Conservation (phyloP, 1,140 invertebrate genomes). For the Brachionus sp. region DNA sequence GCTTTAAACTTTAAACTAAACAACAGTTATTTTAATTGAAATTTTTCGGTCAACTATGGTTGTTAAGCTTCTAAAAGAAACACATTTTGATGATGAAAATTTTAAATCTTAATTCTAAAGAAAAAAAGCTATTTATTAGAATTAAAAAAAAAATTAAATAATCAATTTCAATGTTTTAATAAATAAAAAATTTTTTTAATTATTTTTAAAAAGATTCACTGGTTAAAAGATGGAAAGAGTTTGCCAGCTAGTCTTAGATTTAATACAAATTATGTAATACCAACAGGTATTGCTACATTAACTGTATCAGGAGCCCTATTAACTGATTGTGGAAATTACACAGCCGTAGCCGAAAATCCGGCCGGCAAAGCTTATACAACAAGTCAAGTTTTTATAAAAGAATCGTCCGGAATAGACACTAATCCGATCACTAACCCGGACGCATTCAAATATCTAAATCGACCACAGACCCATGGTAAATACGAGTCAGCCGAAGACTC, state of each 20-base stretch:
- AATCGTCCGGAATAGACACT: slow-evolving; percentile 18
- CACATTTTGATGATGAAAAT: too few species aligned
- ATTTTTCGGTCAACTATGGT: too few species aligned
- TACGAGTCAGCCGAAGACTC: slow-evolving; percentile 41
- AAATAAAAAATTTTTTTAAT: too few species aligned
- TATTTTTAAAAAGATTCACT: not conserved
- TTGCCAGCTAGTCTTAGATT: slow-evolving; percentile 7
- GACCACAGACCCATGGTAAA: not conserved
- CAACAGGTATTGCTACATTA: not conserved
- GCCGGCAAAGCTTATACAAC: slow-evolving; percentile 34
- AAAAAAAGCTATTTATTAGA: too few species aligned
- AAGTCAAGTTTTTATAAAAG: slow-evolving; percentile 23
- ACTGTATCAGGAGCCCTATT: not conserved
- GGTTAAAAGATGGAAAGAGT: slow-evolving; percentile 37
- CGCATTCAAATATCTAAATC: slow-evolving; percentile 34
- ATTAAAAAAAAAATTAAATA: too few species aligned
- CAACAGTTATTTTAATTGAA: too few species aligned
- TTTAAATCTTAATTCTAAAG: too few species aligned
- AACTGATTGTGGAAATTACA: slow-evolving; percentile 28
- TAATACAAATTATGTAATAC: slow-evolving; percentile 44
- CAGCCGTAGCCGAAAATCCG: slow-evolving; percentile 27
- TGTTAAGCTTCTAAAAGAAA: too few species aligned
- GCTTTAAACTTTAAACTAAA: too few species aligned
- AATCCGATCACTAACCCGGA: slow-evolving; percentile 11
- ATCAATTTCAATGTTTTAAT: too few species aligned